Evolutionary conservation across 2,888 invertebrate species (phyloP), one percentile per base, ranked within the genome.

Genomic region (Oxycera nigricornis): DNA sequence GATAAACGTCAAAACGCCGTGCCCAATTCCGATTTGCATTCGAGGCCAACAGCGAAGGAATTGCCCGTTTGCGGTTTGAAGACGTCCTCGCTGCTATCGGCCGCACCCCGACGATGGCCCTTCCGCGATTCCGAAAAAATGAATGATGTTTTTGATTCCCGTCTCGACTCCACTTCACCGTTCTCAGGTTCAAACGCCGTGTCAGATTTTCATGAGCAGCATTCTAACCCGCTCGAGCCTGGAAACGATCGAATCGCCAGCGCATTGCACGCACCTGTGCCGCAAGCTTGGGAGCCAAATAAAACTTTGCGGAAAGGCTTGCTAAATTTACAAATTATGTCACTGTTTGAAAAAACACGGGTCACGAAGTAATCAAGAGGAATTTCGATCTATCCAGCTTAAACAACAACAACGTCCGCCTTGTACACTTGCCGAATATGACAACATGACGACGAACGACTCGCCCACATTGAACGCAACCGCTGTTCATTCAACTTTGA

Each of bases 71-170:
- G 9, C 41, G 24, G n/a, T 24, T n/a, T n/a, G 7, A 11, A 65
- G 14, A 11, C 39, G 39, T 20, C 28, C 31, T 55, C 59, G 35
- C 62, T 62, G 62, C 62, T 65, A 41, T 65, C 39, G 65, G 65
- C 65, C 65, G 65, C 65, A 65, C 65, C 65, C 65, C 65, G 65
- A 41, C 39, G 24, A 65, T 65, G 41, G 24, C 41, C 41, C 41
- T 41, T 65, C 65, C 65, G 41, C 6, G 39, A 65, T 65, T 41
- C 41, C 65, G 39, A 65, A 41, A 65, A 65, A n/a, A n/a, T n/a
- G n/a, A n/a, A 62, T 62, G 31, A 62, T 35, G 31, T 62, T 62
- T 35, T 31, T 39, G 39, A 39, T 39, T 62, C 62, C 22, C 20
- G 41, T 22, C 39, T 24, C 65, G 24, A 7, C 41, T 65, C 41